A percentile compares a stretch with the other conserved stretches of the same genome.
Evolutionary conservation across 2,888 invertebrate species (phyloP).

Genomic region (Caenorhabditis sp.): DNA sequence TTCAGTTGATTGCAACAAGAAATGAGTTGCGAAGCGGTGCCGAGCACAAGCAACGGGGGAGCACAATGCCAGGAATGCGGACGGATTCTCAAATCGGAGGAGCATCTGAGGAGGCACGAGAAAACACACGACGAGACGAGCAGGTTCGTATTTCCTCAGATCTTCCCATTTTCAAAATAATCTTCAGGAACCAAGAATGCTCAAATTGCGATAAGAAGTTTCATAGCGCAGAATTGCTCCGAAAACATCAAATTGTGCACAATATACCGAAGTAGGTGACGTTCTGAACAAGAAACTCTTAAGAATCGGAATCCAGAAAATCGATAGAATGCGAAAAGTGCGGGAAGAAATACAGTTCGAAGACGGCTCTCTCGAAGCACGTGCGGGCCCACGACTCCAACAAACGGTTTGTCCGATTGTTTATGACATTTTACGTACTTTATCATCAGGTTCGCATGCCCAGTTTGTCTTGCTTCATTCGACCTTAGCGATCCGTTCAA

Average conservation of each 20-base stretch:
- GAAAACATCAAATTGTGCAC: constrained; percentile 54
- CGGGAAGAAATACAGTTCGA: constrained; percentile 51
- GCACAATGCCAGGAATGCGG: constrained; percentile 57
- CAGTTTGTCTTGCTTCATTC: constrained; percentile 46
- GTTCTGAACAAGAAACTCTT: neutral
- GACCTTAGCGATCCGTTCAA: constrained; percentile 62
- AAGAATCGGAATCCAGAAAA: no score
- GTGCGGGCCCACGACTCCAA: constrained; percentile 27
- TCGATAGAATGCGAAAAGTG: constrained; percentile 49
- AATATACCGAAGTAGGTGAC: constrained; percentile 34
- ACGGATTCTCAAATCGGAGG: constrained; percentile 30
- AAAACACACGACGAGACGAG: constrained; percentile 39
- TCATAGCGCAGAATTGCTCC: constrained; percentile 28
- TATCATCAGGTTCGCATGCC: constrained; percentile 50
- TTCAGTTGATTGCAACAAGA: no score
- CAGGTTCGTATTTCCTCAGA: no score
- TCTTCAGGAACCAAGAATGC: constrained; percentile 40
- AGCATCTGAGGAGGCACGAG: constrained; percentile 34
- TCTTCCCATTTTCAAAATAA: neutral
- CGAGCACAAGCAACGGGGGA: constrained; percentile 2
- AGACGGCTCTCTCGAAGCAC: constrained; percentile 46
- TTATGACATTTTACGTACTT: no score
- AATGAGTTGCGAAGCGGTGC: neutral
- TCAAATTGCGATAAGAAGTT: constrained; percentile 39
- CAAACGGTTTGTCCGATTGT: constrained; percentile 34